phyloP scores from a whole-genome alignment of 1,140 invertebrate genomes.

The Polyergus mexicanus region DNA sequence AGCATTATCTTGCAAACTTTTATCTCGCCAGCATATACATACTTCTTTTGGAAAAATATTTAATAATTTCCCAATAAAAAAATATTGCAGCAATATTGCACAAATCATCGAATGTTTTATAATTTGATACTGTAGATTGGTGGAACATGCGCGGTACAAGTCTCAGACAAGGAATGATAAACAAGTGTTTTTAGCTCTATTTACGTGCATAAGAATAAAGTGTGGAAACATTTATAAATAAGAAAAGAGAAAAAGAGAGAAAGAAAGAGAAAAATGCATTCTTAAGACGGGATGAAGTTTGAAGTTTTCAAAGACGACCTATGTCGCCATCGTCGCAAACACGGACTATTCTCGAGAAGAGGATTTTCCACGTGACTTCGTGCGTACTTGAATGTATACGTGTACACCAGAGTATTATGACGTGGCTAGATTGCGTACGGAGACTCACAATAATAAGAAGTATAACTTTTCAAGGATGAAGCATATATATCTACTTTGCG shows the following conservation, averaged over 20 bases:
- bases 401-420: slow-evolving; percentile 7
- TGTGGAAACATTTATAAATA: background rate
- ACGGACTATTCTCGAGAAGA: slow-evolving; percentile 65
- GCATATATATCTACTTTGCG: slow-evolving; percentile 26
- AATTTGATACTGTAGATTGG: background rate
- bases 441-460: slow-evolving; percentile 38
- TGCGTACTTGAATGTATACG: slow-evolving; percentile 19
- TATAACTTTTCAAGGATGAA: background rate
- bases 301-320: slow-evolving; percentile 62
- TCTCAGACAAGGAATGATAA: slow-evolving; percentile 36
- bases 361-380: slow-evolving; percentile 68
- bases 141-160: background rate
- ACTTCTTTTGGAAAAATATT: background rate
- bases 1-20: background rate
- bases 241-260: no score
- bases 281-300: slow-evolving; percentile 60
- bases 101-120: background rate
- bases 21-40: background rate
- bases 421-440: background rate
- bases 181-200: slow-evolving; percentile 19
- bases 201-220: slow-evolving; percentile 45
- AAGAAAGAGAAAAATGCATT: slow-evolving; percentile 13
- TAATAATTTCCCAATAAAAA: slow-evolving; percentile 14
- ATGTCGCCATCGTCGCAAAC: slow-evolving; percentile 21
- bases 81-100: background rate